Base-by-base conservation (phyloP, 2,113 vertebrate genomes). In the Cnemophilus loriae region DNA sequence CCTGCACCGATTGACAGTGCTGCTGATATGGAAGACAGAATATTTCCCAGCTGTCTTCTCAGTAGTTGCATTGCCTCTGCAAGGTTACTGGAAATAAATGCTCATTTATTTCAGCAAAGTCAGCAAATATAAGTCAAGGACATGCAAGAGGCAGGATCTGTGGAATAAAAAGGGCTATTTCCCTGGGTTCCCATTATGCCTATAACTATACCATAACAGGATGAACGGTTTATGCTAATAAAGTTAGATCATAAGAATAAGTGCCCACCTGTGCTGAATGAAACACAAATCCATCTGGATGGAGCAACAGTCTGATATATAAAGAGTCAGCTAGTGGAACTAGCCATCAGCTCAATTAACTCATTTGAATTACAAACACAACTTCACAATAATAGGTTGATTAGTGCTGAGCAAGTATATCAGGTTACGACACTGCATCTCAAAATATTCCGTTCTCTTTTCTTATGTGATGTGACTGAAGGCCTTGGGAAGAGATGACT, bases 181-280 rank as follows among this genome's bases (percentile, higher is more conserved):
- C 61, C 50, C 85, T 71, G 73, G 49, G 52, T 89, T 94, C 88
- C 90, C 86, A 82, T 92, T 94, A 90, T 96, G 93, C 83, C 90
- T 94, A 20, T 94, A 89, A 91, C 79, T 87, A 7, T 49, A 61
- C 60, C 65, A 35, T 96, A 90, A 95, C 4, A 90, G 80, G 93
- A 90, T 96, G 90, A 97, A 77, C 32, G 32, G 85, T 93, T 96
- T 96, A 97, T 96, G 90, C 90, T 97, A 95, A 95, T 94, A 92
- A 91, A 95, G 88, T 92, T 93, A 95, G 55, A 87, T 94, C 79
- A 89, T 92, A 85, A 93, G 92, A 96, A 85, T 96, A 94, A 96
- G 90, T 94, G 88, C 86, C 83, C 86, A 96, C 93, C 90, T 97
- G 96, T 95, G 95, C 92, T 90, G 83, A 90, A 76, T 84, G 88